A percentile compares a stretch with the other conserved stretches of the same genome.
Conservation (phyloP, 2,888 invertebrate genomes). For the Drosophila sordidula region DNA sequence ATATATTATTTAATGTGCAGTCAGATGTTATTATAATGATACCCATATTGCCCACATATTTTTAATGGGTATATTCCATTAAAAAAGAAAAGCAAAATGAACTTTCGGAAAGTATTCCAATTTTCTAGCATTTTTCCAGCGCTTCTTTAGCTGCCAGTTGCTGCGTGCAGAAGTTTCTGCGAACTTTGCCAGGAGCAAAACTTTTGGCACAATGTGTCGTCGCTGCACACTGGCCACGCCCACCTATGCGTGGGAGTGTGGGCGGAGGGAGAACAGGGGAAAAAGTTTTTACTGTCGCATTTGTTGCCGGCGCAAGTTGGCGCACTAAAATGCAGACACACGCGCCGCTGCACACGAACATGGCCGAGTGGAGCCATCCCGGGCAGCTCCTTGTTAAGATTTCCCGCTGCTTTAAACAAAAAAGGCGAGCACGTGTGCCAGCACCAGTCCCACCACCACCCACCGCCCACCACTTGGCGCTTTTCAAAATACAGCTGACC, state of each 20-base stretch:
- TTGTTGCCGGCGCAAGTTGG: conserved; percentile 57
- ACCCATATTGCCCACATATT: too few relatives aligned
- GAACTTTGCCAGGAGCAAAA: conserved; percentile 51
- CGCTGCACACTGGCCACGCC: conserved; percentile 50
- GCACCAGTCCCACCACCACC: conserved; percentile 2
- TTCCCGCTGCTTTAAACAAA: conserved; percentile 62
- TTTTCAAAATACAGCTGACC: conserved; percentile 56
- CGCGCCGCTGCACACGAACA: conserved; percentile 37
- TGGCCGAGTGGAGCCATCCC: conserved; percentile 38
- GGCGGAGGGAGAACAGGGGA: neutral
- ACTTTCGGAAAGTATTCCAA: conserved; percentile 73
- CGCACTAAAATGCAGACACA: conserved; percentile 71
- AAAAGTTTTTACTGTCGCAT: conserved; percentile 80
- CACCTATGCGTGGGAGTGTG: neutral
- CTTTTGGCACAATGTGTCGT: conserved; percentile 75
- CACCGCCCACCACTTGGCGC: conserved; percentile 24
- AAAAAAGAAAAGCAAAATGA: conserved; percentile 6
- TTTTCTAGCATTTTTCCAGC: conserved; percentile 74
- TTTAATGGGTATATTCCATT: neutral
- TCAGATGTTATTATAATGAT: too few relatives aligned
- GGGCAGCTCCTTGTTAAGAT: conserved; percentile 50
- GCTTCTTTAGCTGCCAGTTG: conserved; percentile 53
- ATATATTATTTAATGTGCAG: too few relatives aligned
- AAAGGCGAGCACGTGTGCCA: conserved; percentile 65
- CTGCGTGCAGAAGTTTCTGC: conserved; percentile 50